A percentile compares a stretch with the other conserved stretches of the same genome.
phyloP scores from a whole-genome alignment of 2,113 vertebrate species.

The Sphaerodactylus townsendi region DNA sequence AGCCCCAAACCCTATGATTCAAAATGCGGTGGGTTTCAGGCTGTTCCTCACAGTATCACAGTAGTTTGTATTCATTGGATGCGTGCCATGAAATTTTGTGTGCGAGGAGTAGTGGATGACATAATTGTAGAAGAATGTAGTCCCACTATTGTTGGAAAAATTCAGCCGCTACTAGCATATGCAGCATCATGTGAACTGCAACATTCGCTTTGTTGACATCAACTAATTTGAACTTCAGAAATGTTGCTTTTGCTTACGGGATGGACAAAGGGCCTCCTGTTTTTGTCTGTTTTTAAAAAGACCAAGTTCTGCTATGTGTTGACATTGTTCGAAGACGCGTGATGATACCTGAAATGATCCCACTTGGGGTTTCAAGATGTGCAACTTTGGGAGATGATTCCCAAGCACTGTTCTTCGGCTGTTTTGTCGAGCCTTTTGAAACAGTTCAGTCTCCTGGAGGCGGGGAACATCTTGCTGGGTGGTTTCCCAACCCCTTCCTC shows the following conservation, averaged over 20 bases:
- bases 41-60: conserved; percentile 4
- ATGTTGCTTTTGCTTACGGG: not conserved
- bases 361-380: not conserved
- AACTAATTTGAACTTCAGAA: not conserved
- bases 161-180: not conserved
- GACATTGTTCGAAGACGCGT: not conserved
- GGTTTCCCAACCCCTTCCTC: too few species aligned
- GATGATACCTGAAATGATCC: not conserved
- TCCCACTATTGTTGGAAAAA: conserved; percentile 48
- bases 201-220: not conserved
- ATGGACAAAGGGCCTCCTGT: not conserved
- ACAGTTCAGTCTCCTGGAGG: too few species aligned
- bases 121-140: conserved; percentile 61
- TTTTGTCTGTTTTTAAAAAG: not conserved
- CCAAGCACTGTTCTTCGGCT: not conserved
- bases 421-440: not conserved
- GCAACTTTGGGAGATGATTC: not conserved
- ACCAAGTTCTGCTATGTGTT: not conserved
- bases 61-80: conserved; percentile 44
- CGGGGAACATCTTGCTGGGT: too few species aligned
- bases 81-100: conserved; percentile 17
- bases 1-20: conserved; percentile 1
- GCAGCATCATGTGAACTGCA: not conserved
- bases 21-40: conserved; percentile 5
- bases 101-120: conserved; percentile 43